Percentiles rank a stretch among this genome's conserved stretches.
phyloP scores from a whole-genome alignment of 1,140 invertebrate genomes.

The Eueides isabella region DNA sequence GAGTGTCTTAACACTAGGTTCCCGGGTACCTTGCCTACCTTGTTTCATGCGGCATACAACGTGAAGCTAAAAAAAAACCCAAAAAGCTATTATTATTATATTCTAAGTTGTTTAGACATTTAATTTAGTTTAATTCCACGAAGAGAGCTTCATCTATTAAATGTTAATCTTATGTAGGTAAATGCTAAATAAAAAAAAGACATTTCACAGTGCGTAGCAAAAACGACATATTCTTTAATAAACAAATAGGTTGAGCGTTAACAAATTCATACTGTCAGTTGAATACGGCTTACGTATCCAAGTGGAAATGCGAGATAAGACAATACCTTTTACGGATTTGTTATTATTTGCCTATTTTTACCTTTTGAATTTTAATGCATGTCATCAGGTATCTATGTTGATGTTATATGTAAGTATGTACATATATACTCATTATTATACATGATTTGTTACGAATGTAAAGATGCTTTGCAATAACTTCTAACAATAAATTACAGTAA shows the following conservation, averaged over 20 bases:
- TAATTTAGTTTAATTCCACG: too few species aligned
- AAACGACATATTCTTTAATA: slow-evolving; percentile 7
- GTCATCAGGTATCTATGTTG: not conserved
- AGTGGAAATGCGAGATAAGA: slow-evolving; percentile 29
- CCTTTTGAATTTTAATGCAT: slow-evolving; percentile 9
- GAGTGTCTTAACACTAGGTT: too few species aligned
- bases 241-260: slow-evolving; percentile 9
- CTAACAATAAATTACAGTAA: too few species aligned
- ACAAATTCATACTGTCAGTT: slow-evolving; percentile 21
- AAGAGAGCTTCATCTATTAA: not conserved
- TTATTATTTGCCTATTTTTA: slow-evolving; percentile 17
- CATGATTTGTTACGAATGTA: not conserved
- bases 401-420: not conserved
- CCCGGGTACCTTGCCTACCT: too few species aligned
- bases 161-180: not conserved
- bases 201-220: not conserved
- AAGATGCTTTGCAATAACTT: not conserved
- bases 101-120: too few species aligned
- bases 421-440: not conserved
- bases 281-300: slow-evolving; percentile 26
- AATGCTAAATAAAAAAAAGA: not conserved
- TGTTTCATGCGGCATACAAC: too few species aligned
- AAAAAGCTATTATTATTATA: too few species aligned
- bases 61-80: too few species aligned
- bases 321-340: slow-evolving; percentile 22